Evolutionary conservation across 2,888 invertebrate species (phyloP).

Genomic region (Nymphalis polychloros): DNA sequence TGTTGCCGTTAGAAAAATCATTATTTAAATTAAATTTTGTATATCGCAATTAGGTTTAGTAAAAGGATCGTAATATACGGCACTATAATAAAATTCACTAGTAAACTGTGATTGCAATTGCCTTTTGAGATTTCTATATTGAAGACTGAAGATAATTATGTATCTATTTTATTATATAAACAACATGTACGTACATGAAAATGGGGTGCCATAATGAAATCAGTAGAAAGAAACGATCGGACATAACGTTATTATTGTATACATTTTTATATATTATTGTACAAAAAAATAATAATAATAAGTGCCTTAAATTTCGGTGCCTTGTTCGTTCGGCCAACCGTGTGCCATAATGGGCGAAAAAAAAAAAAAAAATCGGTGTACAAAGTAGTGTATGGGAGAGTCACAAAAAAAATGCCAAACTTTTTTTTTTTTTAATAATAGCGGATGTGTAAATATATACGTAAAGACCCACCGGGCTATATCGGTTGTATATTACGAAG

Average conservation of each 20-base stretch:
- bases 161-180: constrained; percentile 45
- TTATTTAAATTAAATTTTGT: background rate
- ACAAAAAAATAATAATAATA: constrained; percentile 35
- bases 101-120: constrained; percentile 74
- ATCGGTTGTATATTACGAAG: constrained; percentile 56
- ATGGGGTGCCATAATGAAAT: constrained; percentile 74
- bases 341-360: constrained; percentile 33
- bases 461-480: constrained; percentile 76
- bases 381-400: constrained; percentile 51
- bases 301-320: constrained; percentile 42
- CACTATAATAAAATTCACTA: constrained; percentile 37
- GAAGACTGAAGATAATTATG: constrained; percentile 69
- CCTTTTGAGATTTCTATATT: constrained; percentile 78
- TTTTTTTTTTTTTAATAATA: constrained; percentile 43
- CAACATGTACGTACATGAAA: constrained; percentile 57
- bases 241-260: constrained; percentile 24
- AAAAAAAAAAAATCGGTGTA: constrained; percentile 34
- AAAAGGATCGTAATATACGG: constrained; percentile 22
- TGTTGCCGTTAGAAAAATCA: background rate
- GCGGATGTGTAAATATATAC: constrained; percentile 62
- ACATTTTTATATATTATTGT: constrained; percentile 45
- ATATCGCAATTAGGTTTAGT: constrained; percentile 18
- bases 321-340: constrained; percentile 53
- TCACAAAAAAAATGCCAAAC: constrained; percentile 81
- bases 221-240: constrained; percentile 40